These are phyloP conservation scores for Zaprionus vittiger DNA, from an alignment of 1,140 invertebrate genomes.

Conservation along the genomic window DNA sequence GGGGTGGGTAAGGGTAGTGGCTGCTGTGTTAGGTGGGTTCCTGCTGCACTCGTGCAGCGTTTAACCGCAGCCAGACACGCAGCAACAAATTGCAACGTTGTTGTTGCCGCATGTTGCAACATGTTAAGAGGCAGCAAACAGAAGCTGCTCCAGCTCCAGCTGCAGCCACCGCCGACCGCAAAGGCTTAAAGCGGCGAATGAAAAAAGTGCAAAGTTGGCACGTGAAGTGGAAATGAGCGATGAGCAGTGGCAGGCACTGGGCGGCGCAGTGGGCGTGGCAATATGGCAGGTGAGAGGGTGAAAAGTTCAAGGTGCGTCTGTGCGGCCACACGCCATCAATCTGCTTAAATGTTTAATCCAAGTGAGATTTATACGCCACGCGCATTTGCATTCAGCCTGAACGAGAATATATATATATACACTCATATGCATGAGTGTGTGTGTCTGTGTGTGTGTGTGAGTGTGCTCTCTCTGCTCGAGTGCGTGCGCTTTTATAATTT, in stretches of 20 bases:
- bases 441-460: conserved; percentile 1
- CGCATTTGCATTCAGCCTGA: conserved; percentile 11
- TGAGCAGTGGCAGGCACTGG: conserved; percentile 17
- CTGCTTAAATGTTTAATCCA: conserved; percentile 81
- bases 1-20: not conserved
- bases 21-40: not conserved
- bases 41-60: conserved; percentile 56
- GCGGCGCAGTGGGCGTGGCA: not conserved
- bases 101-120: conserved; percentile 24
- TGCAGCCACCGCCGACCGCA: conserved; percentile 20
- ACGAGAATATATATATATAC: conserved; percentile 15
- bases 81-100: conserved; percentile 69
- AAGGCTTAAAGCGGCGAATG: conserved; percentile 23
- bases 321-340: conserved; percentile 64
- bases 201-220: conserved; percentile 37
- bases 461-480: conserved; percentile 32
- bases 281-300: not conserved
- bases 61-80: conserved; percentile 63
- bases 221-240: conserved; percentile 42
- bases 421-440: not conserved
- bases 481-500: conserved; percentile 39
- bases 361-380: conserved; percentile 62
- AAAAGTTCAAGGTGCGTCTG: conserved; percentile 69
- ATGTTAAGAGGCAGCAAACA: conserved; percentile 34
- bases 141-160: conserved; percentile 8